These are phyloP conservation scores for Montifringilla adamsi DNA, from an alignment of 2,113 vertebrate species.

Conservation along the genomic window DNA sequence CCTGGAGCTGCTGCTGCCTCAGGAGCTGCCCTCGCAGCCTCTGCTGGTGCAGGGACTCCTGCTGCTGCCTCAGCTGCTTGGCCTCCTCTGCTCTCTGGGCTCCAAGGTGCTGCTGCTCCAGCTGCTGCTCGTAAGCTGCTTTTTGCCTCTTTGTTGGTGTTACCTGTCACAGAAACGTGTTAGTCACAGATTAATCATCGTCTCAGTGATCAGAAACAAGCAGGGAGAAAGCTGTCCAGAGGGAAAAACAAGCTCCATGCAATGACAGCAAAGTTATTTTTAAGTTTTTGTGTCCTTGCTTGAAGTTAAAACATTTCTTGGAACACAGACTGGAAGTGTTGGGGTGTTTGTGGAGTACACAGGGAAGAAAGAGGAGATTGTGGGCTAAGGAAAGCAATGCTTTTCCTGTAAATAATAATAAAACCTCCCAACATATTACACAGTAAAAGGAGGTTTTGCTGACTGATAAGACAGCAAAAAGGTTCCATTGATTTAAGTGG, in stretches of 20 bases:
- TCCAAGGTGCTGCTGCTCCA: slow-evolving; percentile 86
- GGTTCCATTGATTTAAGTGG: background rate
- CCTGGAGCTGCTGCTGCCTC: slow-evolving; percentile 76
- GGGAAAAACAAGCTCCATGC: background rate
- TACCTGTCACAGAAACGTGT: slow-evolving; percentile 5
- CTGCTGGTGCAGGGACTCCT: slow-evolving; percentile 80
- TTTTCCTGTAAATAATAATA: background rate
- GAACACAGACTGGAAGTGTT: background rate
- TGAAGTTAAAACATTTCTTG: background rate
- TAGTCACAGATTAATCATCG: background rate
- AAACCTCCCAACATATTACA: background rate
- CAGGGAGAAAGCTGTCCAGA: background rate
- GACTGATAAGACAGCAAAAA: background rate
- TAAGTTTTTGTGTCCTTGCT: background rate
- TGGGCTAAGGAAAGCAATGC: background rate
- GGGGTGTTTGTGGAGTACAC: background rate
- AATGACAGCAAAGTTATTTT: background rate
- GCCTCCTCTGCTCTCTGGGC: slow-evolving; percentile 76
- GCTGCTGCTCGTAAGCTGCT: slow-evolving; percentile 84
- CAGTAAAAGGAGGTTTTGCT: background rate
- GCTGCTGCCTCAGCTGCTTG: slow-evolving; percentile 72
- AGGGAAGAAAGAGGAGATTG: background rate
- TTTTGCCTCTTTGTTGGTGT: slow-evolving; percentile 36
- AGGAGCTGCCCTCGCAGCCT: slow-evolving; percentile 77
- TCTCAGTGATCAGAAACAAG: background rate